A percentile compares a stretch with the other conserved stretches of the same genome.
These are phyloP conservation scores for Syngnathus typhle DNA, from an alignment of 2,113 vertebrate genomes.

Conservation along the genomic window DNA sequence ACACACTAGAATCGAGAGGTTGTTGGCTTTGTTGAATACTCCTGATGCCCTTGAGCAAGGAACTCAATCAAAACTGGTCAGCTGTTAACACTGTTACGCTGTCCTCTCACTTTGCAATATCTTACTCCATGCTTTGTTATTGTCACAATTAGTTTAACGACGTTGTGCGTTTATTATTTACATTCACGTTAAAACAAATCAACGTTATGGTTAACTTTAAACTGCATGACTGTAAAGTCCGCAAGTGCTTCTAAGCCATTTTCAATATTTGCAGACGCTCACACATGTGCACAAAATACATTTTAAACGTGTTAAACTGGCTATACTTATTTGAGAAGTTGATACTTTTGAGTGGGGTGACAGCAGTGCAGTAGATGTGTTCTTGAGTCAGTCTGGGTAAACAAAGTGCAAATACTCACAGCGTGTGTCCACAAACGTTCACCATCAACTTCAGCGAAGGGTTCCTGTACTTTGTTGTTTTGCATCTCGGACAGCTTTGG, in stretches of 20 bases:
- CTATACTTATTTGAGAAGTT: neutral
- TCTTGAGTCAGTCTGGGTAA: neutral
- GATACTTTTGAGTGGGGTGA: neutral
- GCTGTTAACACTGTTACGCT: neutral
- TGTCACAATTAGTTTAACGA: neutral
- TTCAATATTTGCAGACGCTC: neutral
- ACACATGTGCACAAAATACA: neutral
- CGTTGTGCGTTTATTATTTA: neutral
- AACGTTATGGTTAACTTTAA: neutral
- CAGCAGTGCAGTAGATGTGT: neutral
- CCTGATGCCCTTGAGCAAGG: neutral
- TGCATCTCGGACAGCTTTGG: constrained; percentile 89
- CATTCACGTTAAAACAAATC: neutral
- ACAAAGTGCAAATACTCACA: constrained; percentile 76
- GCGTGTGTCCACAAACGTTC: constrained; percentile 95
- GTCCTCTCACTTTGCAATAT: neutral
- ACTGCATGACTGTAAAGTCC: neutral
- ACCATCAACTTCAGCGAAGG: constrained; percentile 95
- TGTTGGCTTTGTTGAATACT: neutral
- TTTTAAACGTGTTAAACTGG: neutral
- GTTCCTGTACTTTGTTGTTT: constrained; percentile 97
- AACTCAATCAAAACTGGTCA: neutral
- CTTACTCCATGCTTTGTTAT: neutral
- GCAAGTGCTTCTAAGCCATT: neutral
- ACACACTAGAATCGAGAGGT: neutral